These are phyloP conservation scores for Catharus ustulatus DNA, from an alignment of 2,797 vertebrate species.

Conservation along the genomic window DNA sequence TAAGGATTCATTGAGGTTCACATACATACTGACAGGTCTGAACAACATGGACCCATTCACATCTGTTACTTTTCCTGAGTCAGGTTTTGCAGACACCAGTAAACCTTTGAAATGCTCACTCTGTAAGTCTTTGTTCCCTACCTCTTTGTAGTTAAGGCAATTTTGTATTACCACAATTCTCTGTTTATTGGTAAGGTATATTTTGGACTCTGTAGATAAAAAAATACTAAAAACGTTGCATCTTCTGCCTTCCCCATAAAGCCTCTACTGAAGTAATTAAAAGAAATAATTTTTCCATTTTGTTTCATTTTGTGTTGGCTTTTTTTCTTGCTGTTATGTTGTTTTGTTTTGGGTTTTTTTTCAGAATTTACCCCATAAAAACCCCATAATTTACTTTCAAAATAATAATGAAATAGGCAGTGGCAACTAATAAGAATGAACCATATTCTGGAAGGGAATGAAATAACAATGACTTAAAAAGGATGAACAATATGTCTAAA, in stretches of 20 bases:
- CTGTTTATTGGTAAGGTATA: background rate
- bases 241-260: background rate
- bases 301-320: background rate
- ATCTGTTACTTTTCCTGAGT: background rate
- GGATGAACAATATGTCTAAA: conserved; percentile 49
- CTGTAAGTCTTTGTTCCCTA: background rate
- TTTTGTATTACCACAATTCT: background rate
- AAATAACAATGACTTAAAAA: conserved; percentile 10
- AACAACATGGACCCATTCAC: background rate
- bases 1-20: background rate
- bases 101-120: background rate
- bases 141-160: background rate
- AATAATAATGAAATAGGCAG: background rate
- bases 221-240: background rate
- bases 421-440: background rate
- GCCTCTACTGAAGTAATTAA: background rate
- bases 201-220: background rate
- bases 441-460: background rate
- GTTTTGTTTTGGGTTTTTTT: background rate
- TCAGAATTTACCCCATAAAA: background rate
- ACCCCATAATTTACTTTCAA: background rate
- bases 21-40: background rate
- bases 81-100: background rate
- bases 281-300: background rate
- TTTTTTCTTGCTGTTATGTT: background rate